phyloP scores from a whole-genome alignment of 2,797 vertebrate genomes.

The Lutjanus argentimaculatus region DNA sequence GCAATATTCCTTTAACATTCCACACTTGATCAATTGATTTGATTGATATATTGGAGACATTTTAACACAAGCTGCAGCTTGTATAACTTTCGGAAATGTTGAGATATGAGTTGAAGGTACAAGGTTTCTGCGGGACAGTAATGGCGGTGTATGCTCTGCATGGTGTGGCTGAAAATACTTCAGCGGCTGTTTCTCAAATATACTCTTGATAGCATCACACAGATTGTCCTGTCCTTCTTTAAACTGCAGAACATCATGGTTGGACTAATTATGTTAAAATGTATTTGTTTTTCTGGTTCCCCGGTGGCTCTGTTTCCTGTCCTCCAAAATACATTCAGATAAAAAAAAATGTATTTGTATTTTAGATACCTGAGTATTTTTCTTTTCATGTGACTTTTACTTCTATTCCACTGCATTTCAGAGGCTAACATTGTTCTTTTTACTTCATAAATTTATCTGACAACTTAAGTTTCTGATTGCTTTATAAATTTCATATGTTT shows the following conservation, averaged over 20 bases:
- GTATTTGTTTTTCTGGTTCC: background rate
- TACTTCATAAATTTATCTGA: no score
- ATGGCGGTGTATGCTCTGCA: conserved; percentile 41
- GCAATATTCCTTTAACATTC: conserved; percentile 26
- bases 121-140: conserved; percentile 47
- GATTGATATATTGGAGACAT: background rate
- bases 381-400: no score
- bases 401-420: no score
- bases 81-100: background rate
- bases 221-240: conserved; percentile 58
- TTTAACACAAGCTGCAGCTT: conserved; percentile 20
- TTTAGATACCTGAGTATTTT: no score
- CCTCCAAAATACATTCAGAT: no score
- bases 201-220: conserved; percentile 57
- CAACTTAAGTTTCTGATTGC: no score
- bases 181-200: conserved; percentile 56
- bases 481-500: no score
- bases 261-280: background rate
- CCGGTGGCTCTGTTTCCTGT: no score
- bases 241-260: background rate
- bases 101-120: background rate
- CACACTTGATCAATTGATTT: conserved; percentile 7
- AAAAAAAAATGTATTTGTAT: no score
- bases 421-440: no score
- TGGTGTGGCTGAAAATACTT: conserved; percentile 51